A percentile compares a stretch with the other conserved stretches of the same genome.
Conservation (phyloP, 2,888 invertebrate genomes). For the Macaria liturata region DNA sequence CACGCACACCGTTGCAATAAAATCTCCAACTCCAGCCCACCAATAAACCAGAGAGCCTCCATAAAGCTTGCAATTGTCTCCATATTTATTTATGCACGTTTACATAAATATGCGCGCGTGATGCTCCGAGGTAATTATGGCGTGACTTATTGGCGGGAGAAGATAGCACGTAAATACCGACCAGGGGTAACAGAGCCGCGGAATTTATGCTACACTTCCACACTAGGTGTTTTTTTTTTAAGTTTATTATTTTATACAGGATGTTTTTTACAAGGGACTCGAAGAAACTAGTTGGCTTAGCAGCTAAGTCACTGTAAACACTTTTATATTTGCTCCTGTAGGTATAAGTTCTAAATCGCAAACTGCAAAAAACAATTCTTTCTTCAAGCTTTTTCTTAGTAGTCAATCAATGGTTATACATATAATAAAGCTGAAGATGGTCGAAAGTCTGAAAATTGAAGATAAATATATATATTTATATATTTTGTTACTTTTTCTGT, state of each 20-base stretch:
- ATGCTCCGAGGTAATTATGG: constrained; percentile 79
- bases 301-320: no score
- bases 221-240: constrained; percentile 9
- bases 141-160: constrained; percentile 79
- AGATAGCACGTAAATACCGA: constrained; percentile 75
- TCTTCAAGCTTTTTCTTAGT: no score
- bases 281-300: no score
- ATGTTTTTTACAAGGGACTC: neutral
- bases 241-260: no score
- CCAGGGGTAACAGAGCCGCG: constrained; percentile 52
- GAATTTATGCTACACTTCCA: constrained; percentile 22
- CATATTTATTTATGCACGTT: constrained; percentile 68
- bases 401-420: no score
- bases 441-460: no score
- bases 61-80: constrained; percentile 66
- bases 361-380: no score
- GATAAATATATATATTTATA: no score
- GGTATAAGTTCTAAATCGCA: no score
- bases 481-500: no score
- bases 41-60: constrained; percentile 27
- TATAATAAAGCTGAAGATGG: no score
- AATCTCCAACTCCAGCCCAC: constrained; percentile 48
- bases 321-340: no score
- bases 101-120: constrained; percentile 77
- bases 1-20: constrained; percentile 42